Evolutionary conservation across 2,113 vertebrate genomes (phyloP).

Genomic region (Chloropsis cyanopogon): DNA sequence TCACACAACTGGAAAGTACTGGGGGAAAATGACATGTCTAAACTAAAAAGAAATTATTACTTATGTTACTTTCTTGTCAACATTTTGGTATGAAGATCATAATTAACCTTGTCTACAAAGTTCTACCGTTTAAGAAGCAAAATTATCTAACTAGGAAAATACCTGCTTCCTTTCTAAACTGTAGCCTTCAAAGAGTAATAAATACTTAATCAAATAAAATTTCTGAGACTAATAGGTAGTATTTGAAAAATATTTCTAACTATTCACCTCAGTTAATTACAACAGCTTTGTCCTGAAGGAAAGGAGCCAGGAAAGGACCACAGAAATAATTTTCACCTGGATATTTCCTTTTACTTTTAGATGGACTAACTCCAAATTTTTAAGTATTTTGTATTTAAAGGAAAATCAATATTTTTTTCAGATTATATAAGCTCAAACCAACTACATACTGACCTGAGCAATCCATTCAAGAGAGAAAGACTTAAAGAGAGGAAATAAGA

Average conservation of each 20-base stretch:
- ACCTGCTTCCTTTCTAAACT: background rate
- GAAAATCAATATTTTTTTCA: background rate
- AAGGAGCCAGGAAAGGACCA: background rate
- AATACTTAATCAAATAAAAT: background rate
- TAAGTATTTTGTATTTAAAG: background rate
- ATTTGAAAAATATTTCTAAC: background rate
- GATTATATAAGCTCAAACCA: background rate
- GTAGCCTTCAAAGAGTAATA: background rate
- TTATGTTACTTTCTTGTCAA: background rate
- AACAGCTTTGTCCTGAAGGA: background rate
- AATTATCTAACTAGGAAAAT: background rate
- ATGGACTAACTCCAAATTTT: background rate
- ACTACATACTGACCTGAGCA: background rate
- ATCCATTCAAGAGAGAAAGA: background rate
- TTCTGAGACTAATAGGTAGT: background rate
- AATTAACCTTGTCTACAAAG: background rate
- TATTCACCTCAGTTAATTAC: background rate
- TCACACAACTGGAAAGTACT: background rate
- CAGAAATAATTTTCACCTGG: background rate
- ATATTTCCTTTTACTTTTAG: background rate
- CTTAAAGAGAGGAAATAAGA: background rate
- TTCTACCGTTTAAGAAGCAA: background rate
- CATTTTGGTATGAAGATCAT: background rate
- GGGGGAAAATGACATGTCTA: background rate
- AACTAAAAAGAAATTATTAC: background rate